Conservation (phyloP, 2,888 invertebrate genomes). For the Napeogenes sylphis region DNA sequence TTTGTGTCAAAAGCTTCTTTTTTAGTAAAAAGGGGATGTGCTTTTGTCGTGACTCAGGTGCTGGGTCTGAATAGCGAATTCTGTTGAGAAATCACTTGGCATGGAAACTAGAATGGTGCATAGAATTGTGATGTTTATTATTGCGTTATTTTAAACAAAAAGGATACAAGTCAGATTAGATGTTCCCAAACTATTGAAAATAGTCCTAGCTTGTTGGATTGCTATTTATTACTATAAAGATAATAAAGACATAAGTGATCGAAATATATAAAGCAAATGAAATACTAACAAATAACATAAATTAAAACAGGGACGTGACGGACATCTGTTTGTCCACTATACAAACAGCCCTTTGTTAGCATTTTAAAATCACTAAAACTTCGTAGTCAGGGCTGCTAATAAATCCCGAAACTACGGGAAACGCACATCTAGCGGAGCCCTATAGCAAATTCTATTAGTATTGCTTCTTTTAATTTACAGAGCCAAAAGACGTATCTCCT, state of each 20-base stretch:
- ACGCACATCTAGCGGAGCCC: constrained; percentile 62
- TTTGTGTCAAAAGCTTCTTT: constrained; percentile 47
- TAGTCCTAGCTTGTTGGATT: too few relatives aligned
- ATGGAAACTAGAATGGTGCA: constrained; percentile 13
- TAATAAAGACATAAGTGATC: background rate
- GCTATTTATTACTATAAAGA: background rate
- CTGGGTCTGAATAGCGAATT: constrained; percentile 43
- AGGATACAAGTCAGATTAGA: too few relatives aligned
- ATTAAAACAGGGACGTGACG: constrained; percentile 31
- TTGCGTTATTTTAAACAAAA: background rate
- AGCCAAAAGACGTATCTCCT: constrained; percentile 43
- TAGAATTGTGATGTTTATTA: constrained; percentile 11
- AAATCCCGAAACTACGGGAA: constrained; percentile 70
- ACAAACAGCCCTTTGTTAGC: constrained; percentile 37
- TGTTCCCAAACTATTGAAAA: too few relatives aligned
- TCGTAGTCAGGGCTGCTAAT: constrained; percentile 52
- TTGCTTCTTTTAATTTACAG: constrained; percentile 33
- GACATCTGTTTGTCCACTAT: constrained; percentile 42
- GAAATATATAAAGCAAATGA: constrained; percentile 1
- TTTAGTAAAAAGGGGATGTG: constrained; percentile 47
- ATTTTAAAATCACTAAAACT: constrained; percentile 48
- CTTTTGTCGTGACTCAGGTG: constrained; percentile 63
- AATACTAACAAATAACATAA: constrained; percentile 28
- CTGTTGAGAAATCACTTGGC: constrained; percentile 23
- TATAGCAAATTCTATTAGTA: constrained; percentile 63